Percentiles rank a stretch among this genome's conserved stretches.
These are phyloP conservation scores for Sphaeramia orbicularis DNA, from an alignment of 2,797 vertebrate genomes.

Conservation along the genomic window DNA sequence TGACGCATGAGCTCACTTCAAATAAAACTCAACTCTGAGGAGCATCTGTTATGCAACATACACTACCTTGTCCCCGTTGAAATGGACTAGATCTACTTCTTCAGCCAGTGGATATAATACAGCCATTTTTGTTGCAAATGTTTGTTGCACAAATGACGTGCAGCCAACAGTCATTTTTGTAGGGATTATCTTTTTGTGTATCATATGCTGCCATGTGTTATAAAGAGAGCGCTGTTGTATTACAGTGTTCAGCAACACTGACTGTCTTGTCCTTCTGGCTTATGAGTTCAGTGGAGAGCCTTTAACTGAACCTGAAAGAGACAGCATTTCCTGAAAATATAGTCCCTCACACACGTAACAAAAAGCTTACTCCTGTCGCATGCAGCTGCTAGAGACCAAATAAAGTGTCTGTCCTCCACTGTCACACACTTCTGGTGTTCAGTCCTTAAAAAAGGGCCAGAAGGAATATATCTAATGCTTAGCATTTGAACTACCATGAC, in stretches of 20 bases:
- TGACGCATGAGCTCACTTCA: not conserved
- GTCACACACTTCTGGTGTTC: slow-evolving; percentile 53
- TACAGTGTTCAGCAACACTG: slow-evolving; percentile 1
- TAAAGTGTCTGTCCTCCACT: slow-evolving; percentile 19
- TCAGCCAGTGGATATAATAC: not conserved
- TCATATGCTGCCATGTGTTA: no score
- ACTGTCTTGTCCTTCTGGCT: slow-evolving; percentile 70
- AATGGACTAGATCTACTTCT: not conserved
- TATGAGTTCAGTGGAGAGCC: slow-evolving; percentile 45
- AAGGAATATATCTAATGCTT: fast-evolving
- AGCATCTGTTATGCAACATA: slow-evolving; percentile 6
- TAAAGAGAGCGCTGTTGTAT: not conserved
- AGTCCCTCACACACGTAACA: slow-evolving; percentile 8
- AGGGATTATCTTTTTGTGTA: no score
- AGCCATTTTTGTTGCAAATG: no score
- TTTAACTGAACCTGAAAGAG: slow-evolving; percentile 54
- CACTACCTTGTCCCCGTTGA: not conserved
- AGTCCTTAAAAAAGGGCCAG: slow-evolving; percentile 4
- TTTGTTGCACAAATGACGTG: no score
- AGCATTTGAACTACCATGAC: not conserved
- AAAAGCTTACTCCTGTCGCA: slow-evolving; percentile 51
- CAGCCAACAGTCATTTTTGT: no score
- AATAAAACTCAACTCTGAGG: not conserved
- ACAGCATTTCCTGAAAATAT: slow-evolving; percentile 36
- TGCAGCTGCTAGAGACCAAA: slow-evolving; percentile 58